Evolutionary conservation across 2,888 invertebrate species (phyloP), one percentile per base, ranked within the genome.

Genomic region (Lissonota sp.): DNA sequence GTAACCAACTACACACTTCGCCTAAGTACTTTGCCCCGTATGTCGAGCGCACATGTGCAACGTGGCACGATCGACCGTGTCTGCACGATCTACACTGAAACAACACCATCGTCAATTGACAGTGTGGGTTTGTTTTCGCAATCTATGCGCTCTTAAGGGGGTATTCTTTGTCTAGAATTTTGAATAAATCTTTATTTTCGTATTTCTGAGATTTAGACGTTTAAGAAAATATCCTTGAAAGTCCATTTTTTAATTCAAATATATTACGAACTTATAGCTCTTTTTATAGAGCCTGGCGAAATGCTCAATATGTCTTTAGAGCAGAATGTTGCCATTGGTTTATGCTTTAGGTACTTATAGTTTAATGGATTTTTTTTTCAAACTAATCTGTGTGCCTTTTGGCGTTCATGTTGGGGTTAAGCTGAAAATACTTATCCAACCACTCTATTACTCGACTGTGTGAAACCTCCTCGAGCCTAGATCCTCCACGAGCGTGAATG

Each of bases 1-100:
- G 67, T 14, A 75, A 63, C 74, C 81, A 53, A 71, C 67, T 79
- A 81, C 81, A 83, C 78, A 81, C 81, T 78, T 67, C 66, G 62
- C 1, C 81, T 73, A 76, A 81, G 80, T 78, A 81, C 78, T 75
- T 78, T 79, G 26, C 46, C 58, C 66, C 66, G 69, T 75, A 79
- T 63, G 66, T 55, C 5, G 12, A n/a, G 12, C 51, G 12, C 51
- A 44, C 44, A 44, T 51, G 46, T 49, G 58, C 60, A 42, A 14
- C 14, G 60, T 57, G 44, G 26, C 57, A 75, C 70, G 67, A 60
- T 60, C 71, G 42, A 46, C 71, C 57, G 69, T 69, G 63, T 69
- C 12, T 10, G 55, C 64, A 26, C 40, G 16, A 55, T 58, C 63
- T 55, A 49, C 26, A 39, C 73, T 79, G 26, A 3, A 26, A 26